Evolutionary conservation across 2,888 invertebrate species (phyloP), one percentile per base, ranked within the genome.

Genomic region (Cactoblastis cactorum): DNA sequence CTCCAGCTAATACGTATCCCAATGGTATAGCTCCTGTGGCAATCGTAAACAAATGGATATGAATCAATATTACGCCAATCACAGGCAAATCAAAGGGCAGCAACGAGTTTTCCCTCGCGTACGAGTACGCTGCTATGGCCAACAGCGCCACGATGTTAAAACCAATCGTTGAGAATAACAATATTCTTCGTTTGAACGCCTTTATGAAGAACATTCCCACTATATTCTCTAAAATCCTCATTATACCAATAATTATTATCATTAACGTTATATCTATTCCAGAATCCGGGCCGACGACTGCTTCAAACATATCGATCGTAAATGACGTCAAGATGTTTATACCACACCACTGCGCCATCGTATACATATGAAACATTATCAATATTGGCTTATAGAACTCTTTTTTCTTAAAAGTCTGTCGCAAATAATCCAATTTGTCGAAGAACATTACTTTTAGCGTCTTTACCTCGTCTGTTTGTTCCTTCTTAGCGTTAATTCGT

Each of bases 321-420:
- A 67, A 74, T 0, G 65, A 58, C 2, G 67, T 61, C 32, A 71
- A 35, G 6, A 66, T 61, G 12, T 63, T 62, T 6, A 65, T 61
- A 0, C 72, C 72, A 8, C 65, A 57, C 58, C 69, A 70, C 22
- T 71, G 56, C 0, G 55, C 52, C 18, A 70, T 49, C 0, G 58
- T 57, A 32, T 68, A 68, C 9, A 69, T 55, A 47, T 69, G 70
- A 12, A 67, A 53, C 57, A 70, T 66, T 24, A 72, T 55, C 14
- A 67, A 45, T 5, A 69, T 59, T 1, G 72, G 72, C 34, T 65
- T 69, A 45, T 65, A 67, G 46, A 72, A 67, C 45, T 71, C 71
- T 18, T 59, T 65, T 49, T 60, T 65, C 38, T 52, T 15, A 0
- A 53, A 3, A 4, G 14, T 49, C 17, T 14, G 11, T 50, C 43